These are phyloP conservation scores for Bolborhynchus lineola DNA, from an alignment of 2,113 vertebrate species.

Conservation along the genomic window DNA sequence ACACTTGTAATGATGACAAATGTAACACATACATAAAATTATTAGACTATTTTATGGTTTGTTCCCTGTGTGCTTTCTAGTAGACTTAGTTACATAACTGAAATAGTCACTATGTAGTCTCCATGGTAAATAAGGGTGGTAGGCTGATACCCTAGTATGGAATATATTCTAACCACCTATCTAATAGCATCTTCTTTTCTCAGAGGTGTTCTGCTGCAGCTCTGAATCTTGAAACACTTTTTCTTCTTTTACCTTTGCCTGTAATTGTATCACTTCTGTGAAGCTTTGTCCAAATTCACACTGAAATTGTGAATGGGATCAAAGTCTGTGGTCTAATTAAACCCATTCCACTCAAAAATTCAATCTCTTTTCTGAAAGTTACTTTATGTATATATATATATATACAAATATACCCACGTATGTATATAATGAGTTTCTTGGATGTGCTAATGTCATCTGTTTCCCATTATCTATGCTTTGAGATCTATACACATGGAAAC, in stretches of 20 bases:
- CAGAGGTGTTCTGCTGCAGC: neutral
- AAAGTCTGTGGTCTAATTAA: constrained; percentile 26
- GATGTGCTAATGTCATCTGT: neutral
- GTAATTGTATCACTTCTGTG: neutral
- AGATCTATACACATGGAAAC: constrained; percentile 15
- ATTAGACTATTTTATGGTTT: neutral
- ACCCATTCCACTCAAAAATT: neutral
- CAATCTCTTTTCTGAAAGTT: neutral
- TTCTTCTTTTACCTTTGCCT: neutral
- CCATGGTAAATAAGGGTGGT: neutral
- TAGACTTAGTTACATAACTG: neutral
- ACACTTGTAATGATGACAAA: neutral
- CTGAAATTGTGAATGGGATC: constrained; percentile 8
- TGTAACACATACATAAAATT: neutral
- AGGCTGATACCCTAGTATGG: neutral
- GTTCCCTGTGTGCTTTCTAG: neutral
- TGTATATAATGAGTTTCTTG: neutral
- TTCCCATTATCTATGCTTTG: constrained; percentile 33
- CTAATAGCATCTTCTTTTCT: neutral
- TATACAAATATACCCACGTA: neutral
- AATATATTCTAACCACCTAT: neutral
- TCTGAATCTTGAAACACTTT: neutral
- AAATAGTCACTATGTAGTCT: neutral
- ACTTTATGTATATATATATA: neutral
- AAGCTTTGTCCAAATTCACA: constrained; percentile 10